Conservation (phyloP, 2,113 vertebrate genomes). For the Psilopsiagon aymara region DNA sequence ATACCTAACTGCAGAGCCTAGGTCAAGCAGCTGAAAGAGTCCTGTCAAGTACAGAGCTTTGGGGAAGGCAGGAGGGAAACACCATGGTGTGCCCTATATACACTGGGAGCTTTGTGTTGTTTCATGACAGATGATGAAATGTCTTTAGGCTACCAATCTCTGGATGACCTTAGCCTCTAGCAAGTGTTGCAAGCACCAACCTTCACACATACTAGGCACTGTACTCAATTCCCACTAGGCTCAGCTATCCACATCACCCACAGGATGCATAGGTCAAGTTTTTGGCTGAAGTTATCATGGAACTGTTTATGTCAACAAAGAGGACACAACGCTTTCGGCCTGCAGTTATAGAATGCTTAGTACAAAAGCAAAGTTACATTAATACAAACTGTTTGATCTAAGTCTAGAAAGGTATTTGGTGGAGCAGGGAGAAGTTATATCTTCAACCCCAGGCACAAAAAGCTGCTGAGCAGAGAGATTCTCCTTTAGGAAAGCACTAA, state of each 20-base stretch:
- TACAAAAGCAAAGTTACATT: neutral
- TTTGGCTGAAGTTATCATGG: neutral
- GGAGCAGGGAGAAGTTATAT: neutral
- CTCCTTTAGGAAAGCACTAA: neutral
- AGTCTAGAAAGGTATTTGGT: neutral
- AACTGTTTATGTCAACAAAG: neutral
- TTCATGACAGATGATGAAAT: neutral
- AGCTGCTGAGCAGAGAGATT: neutral
- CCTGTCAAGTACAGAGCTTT: neutral
- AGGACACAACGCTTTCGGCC: rapidly evolving
- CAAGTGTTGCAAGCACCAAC: neutral
- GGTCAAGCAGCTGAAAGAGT: neutral
- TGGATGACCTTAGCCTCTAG: neutral
- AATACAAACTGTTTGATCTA: neutral
- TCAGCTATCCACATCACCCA: neutral
- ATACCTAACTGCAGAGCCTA: neutral
- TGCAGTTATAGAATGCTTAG: neutral
- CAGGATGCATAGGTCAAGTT: neutral
- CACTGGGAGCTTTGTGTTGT: neutral
- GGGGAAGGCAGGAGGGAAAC: neutral
- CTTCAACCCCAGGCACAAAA: neutral
- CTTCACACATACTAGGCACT: neutral
- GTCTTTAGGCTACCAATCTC: neutral
- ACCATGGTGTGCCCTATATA: rapidly evolving
- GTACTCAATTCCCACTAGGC: neutral